Evolutionary conservation across 2,113 vertebrate genomes (phyloP).

Genomic region (Antechinus stuartii): DNA sequence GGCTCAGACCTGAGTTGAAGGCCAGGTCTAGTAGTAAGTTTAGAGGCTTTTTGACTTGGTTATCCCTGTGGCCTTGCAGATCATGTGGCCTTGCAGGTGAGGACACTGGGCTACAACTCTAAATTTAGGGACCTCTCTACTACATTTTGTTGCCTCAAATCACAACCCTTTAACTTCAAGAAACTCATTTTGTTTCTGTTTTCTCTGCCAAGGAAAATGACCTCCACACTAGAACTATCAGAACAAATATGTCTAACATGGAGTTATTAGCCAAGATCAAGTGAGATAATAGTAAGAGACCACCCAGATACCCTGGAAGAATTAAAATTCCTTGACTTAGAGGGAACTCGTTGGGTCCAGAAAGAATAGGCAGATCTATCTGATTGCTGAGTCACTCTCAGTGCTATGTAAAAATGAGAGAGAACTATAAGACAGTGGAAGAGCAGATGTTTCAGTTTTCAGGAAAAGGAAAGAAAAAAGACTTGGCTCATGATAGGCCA

Average conservation of each 20-base stretch:
- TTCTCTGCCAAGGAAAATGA: not conserved
- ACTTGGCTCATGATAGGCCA: not conserved
- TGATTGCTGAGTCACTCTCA: not conserved
- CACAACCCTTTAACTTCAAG: not conserved
- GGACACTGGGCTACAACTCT: not conserved
- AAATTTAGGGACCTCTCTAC: not conserved
- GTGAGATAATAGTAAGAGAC: too few relatives aligned
- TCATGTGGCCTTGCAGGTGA: not conserved
- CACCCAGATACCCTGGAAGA: not conserved
- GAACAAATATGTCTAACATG: not conserved
- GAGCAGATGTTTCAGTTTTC: not conserved
- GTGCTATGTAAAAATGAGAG: not conserved
- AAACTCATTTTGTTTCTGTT: not conserved
- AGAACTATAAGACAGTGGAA: not conserved
- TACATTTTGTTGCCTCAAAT: not conserved
- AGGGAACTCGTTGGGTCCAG: not conserved
- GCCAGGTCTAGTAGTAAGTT: not conserved
- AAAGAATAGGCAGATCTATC: not conserved
- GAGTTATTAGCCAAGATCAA: not conserved
- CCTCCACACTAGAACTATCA: not conserved
- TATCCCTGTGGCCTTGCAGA: not conserved
- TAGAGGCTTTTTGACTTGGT: not conserved
- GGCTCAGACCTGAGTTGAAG: not conserved
- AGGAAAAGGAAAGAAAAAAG: not conserved
- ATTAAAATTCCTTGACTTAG: not conserved